phyloP scores from a whole-genome alignment of 2,888 invertebrate genomes.

The Xestobium rufovillosum region DNA sequence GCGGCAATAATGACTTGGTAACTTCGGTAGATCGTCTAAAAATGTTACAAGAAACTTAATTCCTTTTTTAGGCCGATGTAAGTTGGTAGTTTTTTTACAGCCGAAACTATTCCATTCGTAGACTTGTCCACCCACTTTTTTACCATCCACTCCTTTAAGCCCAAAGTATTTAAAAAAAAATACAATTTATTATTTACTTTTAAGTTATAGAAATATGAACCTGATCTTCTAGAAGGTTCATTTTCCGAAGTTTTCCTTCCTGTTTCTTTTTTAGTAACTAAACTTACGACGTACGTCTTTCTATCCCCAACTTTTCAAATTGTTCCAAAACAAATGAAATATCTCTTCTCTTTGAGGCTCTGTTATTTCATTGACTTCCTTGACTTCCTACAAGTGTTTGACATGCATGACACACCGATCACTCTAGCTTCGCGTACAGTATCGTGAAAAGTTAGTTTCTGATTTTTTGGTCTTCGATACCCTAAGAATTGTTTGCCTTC shows the following conservation, averaged over 20 bases:
- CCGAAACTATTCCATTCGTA: too few species aligned
- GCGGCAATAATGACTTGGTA: too few species aligned
- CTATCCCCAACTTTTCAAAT: constrained; percentile 7
- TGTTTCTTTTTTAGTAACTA: constrained; percentile 9
- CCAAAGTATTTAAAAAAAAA: too few species aligned
- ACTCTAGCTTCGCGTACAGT: constrained; percentile 7
- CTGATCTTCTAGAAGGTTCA: constrained; percentile 8
- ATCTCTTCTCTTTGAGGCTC: constrained; percentile 5
- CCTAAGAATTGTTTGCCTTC: constrained; percentile 6
- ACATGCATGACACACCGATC: constrained; percentile 5
- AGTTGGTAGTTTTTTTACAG: too few species aligned
- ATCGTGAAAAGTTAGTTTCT: constrained; percentile 10
- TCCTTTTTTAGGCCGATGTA: too few species aligned
- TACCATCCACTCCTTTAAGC: too few species aligned
- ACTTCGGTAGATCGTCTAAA: too few species aligned
- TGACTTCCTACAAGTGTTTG: constrained; percentile 5
- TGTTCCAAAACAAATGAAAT: constrained; percentile 9
- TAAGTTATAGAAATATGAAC: constrained; percentile 7
- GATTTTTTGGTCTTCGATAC: constrained; percentile 9
- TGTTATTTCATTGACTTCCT: constrained; percentile 6
- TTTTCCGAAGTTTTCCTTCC: constrained; percentile 4
- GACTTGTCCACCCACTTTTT: too few species aligned
- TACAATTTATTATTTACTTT: too few species aligned
- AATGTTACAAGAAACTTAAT: too few species aligned
- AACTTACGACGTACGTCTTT: constrained; percentile 7